Conservation (phyloP, 2,113 vertebrate species). For the Sminthopsis crassicaudata region DNA sequence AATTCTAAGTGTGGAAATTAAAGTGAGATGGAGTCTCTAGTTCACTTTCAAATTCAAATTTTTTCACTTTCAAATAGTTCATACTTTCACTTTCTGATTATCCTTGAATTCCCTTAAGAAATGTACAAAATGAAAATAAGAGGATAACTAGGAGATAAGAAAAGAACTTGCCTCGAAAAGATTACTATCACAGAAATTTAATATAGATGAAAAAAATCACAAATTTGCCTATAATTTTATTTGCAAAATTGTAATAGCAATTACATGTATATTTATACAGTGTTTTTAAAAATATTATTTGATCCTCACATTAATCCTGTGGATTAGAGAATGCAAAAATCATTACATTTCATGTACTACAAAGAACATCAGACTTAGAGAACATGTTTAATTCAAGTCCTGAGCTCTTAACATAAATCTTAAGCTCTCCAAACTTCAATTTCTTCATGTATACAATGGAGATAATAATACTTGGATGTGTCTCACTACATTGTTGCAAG, state of each 20-base stretch:
- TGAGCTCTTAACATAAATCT: not conserved
- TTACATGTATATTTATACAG: not conserved
- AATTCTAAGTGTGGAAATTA: too few species aligned
- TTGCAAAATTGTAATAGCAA: not conserved
- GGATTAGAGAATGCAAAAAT: not conserved
- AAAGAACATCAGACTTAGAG: not conserved
- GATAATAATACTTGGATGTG: not conserved
- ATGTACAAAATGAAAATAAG: not conserved
- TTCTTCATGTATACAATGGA: not conserved
- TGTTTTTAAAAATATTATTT: not conserved
- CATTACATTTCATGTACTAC: not conserved
- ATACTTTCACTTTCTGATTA: conserved; percentile 3
- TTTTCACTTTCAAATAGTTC: too few species aligned
- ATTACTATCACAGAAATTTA: not conserved
- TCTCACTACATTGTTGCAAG: not conserved
- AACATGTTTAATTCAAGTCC: not conserved
- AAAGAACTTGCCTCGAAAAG: conserved; percentile 29
- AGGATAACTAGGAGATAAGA: conserved; percentile 24
- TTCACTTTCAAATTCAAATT: too few species aligned
- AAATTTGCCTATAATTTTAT: not conserved
- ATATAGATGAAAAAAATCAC: not conserved
- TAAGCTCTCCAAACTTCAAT: not conserved
- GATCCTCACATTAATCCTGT: not conserved
- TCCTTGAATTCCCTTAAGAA: not conserved
- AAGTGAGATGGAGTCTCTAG: too few species aligned